Conservation (phyloP, 2,888 invertebrate species). For the Theodoxus fluviatilis region DNA sequence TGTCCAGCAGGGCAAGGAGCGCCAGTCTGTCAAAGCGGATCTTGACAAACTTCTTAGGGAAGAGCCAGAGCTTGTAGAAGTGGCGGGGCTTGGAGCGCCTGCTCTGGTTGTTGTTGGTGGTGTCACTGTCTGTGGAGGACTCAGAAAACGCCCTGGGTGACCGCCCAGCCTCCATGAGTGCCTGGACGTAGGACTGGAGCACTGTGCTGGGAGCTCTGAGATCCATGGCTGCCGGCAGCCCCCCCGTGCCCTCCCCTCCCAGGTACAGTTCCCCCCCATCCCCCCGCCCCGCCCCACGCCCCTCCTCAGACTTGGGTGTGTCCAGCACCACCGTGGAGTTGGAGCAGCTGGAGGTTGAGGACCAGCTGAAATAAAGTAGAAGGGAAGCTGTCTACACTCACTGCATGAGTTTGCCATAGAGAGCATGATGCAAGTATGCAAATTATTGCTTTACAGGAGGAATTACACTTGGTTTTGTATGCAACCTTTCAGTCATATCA, state of each 20-base stretch:
- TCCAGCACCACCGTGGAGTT: slow-evolving; percentile 65
- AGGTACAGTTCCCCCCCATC: slow-evolving; percentile 10
- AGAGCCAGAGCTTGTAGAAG: slow-evolving; percentile 80
- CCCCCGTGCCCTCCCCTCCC: slow-evolving; percentile 25
- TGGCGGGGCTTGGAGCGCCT: slow-evolving; percentile 66
- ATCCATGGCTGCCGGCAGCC: slow-evolving; percentile 6
- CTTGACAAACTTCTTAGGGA: slow-evolving; percentile 74
- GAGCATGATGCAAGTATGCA: no score
- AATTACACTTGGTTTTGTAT: no score
- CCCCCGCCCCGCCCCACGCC: slow-evolving; percentile 30
- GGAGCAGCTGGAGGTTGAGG: slow-evolving; percentile 58
- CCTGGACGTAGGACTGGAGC: slow-evolving; percentile 48
- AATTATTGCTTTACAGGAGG: no score
- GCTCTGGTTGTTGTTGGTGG: slow-evolving; percentile 41
- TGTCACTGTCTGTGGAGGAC: slow-evolving; percentile 50
- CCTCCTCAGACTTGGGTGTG: slow-evolving; percentile 46
- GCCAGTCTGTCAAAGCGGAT: slow-evolving; percentile 91
- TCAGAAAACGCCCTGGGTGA: slow-evolving; percentile 30
- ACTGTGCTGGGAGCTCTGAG: slow-evolving; percentile 25
- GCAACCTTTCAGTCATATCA: no score
- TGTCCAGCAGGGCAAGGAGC: slow-evolving; percentile 88
- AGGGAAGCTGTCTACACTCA: slow-evolving; percentile 17
- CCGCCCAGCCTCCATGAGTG: slow-evolving; percentile 23
- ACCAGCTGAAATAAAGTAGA: slow-evolving; percentile 35
- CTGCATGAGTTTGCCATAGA: no score